Evolutionary conservation across 2,888 invertebrate species (phyloP).

Genomic region (Andrena praecox): DNA sequence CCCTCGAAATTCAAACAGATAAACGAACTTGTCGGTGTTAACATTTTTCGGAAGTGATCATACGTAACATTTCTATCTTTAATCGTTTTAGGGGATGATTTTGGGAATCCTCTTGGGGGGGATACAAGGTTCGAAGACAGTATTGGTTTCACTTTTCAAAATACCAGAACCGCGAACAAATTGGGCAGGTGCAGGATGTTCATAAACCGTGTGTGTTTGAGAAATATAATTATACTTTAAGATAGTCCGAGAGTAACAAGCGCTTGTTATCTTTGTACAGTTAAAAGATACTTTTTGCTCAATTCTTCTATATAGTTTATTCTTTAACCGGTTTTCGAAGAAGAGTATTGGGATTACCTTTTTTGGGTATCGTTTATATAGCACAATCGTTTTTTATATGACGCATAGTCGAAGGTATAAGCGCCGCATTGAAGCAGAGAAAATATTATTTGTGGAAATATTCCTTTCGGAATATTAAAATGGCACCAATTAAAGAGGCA

Average conservation of each 20-base stretch:
- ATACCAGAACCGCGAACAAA: not conserved
- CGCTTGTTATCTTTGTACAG: not conserved
- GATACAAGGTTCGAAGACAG: not conserved
- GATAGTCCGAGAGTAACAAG: not conserved
- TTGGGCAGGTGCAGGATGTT: not conserved
- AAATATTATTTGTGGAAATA: not conserved
- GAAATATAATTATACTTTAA: not conserved
- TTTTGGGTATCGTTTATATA: not conserved
- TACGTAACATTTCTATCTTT: not conserved
- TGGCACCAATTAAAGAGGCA: not conserved
- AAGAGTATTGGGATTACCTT: not conserved
- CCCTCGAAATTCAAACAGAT: not conserved
- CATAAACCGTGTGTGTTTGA: not conserved
- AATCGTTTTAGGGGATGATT: not conserved
- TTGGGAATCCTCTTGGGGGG: not conserved
- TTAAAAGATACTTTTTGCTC: not conserved
- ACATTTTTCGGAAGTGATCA: not conserved
- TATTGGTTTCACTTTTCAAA: not conserved
- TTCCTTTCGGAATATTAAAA: not conserved
- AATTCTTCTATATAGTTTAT: not conserved
- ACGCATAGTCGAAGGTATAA: not conserved
- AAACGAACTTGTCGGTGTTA: not conserved
- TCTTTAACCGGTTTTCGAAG: not conserved
- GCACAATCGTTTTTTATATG: not conserved
- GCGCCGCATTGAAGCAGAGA: not conserved